Conservation (phyloP, 2,113 vertebrate genomes). For the Fulica atra region DNA sequence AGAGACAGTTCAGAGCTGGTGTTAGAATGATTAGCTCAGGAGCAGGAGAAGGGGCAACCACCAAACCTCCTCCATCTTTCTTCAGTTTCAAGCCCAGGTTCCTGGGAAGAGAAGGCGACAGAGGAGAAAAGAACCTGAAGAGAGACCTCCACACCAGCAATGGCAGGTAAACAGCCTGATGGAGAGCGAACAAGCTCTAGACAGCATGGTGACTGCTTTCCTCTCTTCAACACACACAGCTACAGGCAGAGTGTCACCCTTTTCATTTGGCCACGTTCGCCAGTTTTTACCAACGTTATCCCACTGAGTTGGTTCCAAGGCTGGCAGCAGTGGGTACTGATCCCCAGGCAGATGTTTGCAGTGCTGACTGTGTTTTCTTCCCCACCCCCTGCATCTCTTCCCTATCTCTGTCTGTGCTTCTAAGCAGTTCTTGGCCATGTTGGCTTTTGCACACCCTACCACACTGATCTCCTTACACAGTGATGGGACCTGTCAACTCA, state of each 20-base stretch:
- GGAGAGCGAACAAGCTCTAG: background rate
- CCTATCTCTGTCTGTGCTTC: background rate
- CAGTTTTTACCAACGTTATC: background rate
- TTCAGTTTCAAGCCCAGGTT: background rate
- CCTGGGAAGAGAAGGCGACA: background rate
- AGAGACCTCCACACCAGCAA: background rate
- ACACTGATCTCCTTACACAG: background rate
- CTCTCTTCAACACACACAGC: background rate
- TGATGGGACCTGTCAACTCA: background rate
- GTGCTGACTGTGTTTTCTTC: background rate
- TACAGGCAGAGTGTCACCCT: background rate
- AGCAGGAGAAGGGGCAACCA: background rate
- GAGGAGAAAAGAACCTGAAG: background rate
- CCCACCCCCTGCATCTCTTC: background rate
- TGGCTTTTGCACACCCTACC: background rate
- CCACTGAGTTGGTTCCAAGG: background rate
- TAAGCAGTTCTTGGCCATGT: background rate
- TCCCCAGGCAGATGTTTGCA: background rate
- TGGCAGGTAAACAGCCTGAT: background rate
- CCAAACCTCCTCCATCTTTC: background rate
- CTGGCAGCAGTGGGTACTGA: background rate
- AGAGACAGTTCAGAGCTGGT: background rate
- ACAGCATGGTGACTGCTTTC: background rate
- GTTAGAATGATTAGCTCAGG: background rate
- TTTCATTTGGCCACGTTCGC: accelerated